phyloP scores from a whole-genome alignment of 2,888 invertebrate genomes.

The Lymantria monacha region DNA sequence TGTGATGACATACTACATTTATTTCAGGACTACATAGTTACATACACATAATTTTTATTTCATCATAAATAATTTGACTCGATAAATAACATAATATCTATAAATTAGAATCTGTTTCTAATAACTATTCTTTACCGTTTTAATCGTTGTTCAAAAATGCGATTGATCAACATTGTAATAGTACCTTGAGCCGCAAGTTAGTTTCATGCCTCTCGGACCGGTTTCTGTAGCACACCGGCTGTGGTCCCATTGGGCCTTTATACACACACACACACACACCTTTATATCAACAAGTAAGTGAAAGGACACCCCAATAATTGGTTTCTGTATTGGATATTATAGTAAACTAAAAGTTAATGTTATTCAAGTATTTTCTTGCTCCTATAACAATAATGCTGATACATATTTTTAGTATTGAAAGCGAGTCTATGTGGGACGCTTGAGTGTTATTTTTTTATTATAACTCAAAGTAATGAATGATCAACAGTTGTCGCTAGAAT shows the following conservation, averaged over 20 bases:
- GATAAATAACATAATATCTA: no score
- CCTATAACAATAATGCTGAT: no score
- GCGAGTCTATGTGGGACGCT: no score
- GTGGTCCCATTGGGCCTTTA: conserved; percentile 61
- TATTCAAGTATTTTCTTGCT: no score
- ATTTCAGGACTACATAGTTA: no score
- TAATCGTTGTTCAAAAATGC: conserved; percentile 67
- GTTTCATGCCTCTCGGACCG: conserved; percentile 73
- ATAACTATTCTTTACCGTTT: conserved; percentile 44
- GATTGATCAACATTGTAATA: conserved; percentile 77
- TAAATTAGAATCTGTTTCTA: conserved; percentile 17
- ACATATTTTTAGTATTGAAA: no score
- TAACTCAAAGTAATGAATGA: no score
- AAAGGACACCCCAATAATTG: conserved; percentile 78
- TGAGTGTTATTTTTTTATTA: no score
- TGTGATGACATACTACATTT: no score
- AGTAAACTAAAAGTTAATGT: conserved; percentile 38
- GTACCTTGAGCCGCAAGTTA: conserved; percentile 71
- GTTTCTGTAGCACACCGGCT: conserved; percentile 72
- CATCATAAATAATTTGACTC: no score
- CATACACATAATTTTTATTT: no score
- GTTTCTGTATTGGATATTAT: conserved; percentile 70
- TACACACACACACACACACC: conserved; percentile 37
- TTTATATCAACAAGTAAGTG: conserved; percentile 61
- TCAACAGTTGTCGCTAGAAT: no score